Conservation (phyloP, 2,113 vertebrate genomes). For the Axis porcinus region DNA sequence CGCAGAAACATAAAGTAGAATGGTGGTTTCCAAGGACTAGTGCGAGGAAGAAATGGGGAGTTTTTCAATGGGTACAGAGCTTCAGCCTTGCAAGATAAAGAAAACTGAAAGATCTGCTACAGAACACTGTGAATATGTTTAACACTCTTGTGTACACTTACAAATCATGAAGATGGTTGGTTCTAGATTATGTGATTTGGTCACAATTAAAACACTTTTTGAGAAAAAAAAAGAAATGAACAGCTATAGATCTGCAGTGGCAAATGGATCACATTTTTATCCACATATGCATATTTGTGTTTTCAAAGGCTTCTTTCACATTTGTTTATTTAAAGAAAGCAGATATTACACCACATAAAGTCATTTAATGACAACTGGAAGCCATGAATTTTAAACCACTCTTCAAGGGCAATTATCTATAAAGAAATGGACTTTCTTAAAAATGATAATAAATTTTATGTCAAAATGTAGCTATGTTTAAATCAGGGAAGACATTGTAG, state of each 20-base stretch:
- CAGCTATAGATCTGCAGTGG: not conserved
- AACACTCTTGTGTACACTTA: not conserved
- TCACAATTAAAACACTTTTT: not conserved
- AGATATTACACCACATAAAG: not conserved
- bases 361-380: not conserved
- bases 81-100: not conserved
- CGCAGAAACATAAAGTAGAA: not conserved
- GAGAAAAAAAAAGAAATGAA: not conserved
- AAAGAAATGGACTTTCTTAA: not conserved
- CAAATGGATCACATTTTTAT: not conserved
- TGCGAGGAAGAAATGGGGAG: not conserved
- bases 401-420: not conserved
- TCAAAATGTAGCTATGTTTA: not conserved
- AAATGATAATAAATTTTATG: not conserved
- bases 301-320: not conserved
- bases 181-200: not conserved
- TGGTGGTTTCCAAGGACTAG: not conserved
- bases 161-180: not conserved
- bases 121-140: not conserved
- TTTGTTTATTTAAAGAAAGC: not conserved
- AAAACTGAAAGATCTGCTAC: not conserved
- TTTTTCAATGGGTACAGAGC: not conserved
- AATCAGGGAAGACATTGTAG: not conserved
- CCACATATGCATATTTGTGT: not conserved
- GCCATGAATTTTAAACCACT: not conserved